Percentiles rank a stretch among this genome's conserved stretches.
These are phyloP conservation scores for Cassiopea xamachana DNA, from an alignment of 30 jellyfish, hydroid and myxozoan species.

Conservation along the genomic window DNA sequence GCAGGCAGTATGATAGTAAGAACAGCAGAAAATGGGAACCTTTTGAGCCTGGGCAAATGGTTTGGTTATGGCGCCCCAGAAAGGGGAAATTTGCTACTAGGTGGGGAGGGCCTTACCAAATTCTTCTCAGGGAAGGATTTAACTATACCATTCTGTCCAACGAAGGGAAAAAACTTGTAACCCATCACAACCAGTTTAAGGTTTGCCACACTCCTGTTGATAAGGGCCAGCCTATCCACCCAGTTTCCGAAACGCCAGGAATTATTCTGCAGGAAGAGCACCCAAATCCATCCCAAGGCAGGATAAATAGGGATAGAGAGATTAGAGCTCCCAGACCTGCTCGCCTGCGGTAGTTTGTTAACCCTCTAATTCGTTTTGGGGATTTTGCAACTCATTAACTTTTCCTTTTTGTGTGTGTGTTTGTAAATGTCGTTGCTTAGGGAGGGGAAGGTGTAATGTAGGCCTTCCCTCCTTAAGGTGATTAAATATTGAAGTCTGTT, in stretches of 20 bases:
- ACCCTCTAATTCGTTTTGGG: slow-evolving; percentile 64
- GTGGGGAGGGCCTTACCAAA: slow-evolving; percentile 66
- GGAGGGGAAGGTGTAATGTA: slow-evolving; percentile 32
- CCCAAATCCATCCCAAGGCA: neutral
- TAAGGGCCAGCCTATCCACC: slow-evolving; percentile 54
- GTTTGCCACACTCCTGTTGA: slow-evolving; percentile 55
- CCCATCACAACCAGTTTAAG: slow-evolving; percentile 64
- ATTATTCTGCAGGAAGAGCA: neutral
- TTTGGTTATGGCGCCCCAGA: slow-evolving; percentile 60
- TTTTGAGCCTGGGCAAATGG: slow-evolving; percentile 56
- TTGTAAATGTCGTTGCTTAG: neutral
- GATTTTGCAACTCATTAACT: slow-evolving; percentile 36
- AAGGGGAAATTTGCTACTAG: slow-evolving; percentile 41
- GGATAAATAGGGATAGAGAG: slow-evolving; percentile 10
- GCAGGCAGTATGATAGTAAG: slow-evolving; percentile 33
- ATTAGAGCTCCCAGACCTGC: slow-evolving; percentile 45
- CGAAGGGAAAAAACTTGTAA: slow-evolving; percentile 26
- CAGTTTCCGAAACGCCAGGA: slow-evolving; percentile 56
- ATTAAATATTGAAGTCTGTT: neutral
- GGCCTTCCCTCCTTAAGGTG: slow-evolving; percentile 9
- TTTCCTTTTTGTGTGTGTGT: neutral
- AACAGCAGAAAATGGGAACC: slow-evolving; percentile 34
- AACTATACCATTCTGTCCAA: slow-evolving; percentile 44
- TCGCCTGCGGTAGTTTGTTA: slow-evolving; percentile 46
- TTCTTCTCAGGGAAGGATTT: slow-evolving; percentile 28